Conservation (phyloP, 2,888 invertebrate species). For the Hololepta plana region DNA sequence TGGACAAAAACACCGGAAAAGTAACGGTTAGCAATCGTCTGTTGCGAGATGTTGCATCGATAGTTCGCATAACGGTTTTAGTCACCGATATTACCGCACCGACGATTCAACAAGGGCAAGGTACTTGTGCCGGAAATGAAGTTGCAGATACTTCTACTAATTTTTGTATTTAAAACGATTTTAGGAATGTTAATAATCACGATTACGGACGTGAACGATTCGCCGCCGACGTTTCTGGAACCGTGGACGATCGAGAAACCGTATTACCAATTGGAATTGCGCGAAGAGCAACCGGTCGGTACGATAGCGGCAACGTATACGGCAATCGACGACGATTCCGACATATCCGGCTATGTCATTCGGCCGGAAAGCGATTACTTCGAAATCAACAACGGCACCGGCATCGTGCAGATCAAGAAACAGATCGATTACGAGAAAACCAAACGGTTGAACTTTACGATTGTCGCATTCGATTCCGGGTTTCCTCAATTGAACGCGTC, state of each 20-base stretch:
- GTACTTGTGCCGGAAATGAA: no score
- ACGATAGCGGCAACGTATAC: constrained; percentile 58
- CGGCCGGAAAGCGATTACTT: constrained; percentile 58
- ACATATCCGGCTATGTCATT: constrained; percentile 57
- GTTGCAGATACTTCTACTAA: no score
- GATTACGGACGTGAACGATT: constrained; percentile 51
- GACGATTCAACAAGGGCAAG: constrained; percentile 57
- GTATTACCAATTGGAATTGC: constrained; percentile 42
- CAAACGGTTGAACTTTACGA: constrained; percentile 57
- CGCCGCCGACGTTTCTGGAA: constrained; percentile 49
- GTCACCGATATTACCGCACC: constrained; percentile 71
- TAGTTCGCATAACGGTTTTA: constrained; percentile 57
- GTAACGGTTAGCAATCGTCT: constrained; percentile 45
- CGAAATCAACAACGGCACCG: constrained; percentile 62
- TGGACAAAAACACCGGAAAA: constrained; percentile 39
- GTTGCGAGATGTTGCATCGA: constrained; percentile 49
- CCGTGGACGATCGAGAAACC: constrained; percentile 54
- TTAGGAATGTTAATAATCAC: constrained; percentile 46
- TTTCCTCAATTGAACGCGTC: constrained; percentile 65
- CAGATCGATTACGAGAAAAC: constrained; percentile 72
- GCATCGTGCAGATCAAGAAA: constrained; percentile 57
- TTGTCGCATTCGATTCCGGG: constrained; percentile 72
- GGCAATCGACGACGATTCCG: constrained; percentile 69
- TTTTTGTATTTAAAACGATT: constrained; percentile 5
- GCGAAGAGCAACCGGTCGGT: constrained; percentile 70